phyloP scores from a whole-genome alignment of 2,888 invertebrate genomes.

The Caenorhabditis imperialis region DNA sequence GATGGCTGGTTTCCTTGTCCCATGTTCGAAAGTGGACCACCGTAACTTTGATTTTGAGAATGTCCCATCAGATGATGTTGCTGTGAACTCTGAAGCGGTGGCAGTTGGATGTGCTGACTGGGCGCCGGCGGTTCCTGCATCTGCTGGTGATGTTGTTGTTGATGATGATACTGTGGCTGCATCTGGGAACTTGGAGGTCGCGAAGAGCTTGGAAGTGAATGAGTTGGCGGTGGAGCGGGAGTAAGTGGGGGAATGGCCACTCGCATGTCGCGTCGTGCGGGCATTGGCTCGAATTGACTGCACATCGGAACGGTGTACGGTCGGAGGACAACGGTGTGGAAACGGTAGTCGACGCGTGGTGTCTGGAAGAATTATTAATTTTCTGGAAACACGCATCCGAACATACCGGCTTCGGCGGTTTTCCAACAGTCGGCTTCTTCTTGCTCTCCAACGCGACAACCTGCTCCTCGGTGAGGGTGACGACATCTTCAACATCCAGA shows the following conservation, averaged over 20 bases:
- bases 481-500: slow-evolving; percentile 23
- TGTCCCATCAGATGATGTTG: slow-evolving; percentile 6
- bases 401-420: slow-evolving; percentile 13
- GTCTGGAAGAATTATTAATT: neutral
- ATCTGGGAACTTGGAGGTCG: neutral
- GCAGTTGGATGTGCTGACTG: neutral
- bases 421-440: slow-evolving; percentile 5
- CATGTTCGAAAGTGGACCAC: no score
- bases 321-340: slow-evolving; percentile 20
- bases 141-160: slow-evolving; percentile 9
- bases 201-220: no score
- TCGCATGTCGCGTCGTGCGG: slow-evolving; percentile 8
- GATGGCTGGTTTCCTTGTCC: neutral
- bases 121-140: neutral
- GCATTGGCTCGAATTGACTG: slow-evolving; percentile 2
- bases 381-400: neutral
- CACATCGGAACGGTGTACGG: slow-evolving; percentile 33
- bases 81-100: neutral
- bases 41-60: slow-evolving; percentile 1
- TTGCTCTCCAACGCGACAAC: slow-evolving; percentile 4
- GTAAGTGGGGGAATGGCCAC: slow-evolving; percentile 29
- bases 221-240: neutral
- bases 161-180: slow-evolving; percentile 1
- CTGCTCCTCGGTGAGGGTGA: slow-evolving; percentile 10
- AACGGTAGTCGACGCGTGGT: slow-evolving; percentile 6